Evolutionary conservation across 2,797 vertebrate species (phyloP).

Genomic region (Scolopax bukidnonensis): DNA sequence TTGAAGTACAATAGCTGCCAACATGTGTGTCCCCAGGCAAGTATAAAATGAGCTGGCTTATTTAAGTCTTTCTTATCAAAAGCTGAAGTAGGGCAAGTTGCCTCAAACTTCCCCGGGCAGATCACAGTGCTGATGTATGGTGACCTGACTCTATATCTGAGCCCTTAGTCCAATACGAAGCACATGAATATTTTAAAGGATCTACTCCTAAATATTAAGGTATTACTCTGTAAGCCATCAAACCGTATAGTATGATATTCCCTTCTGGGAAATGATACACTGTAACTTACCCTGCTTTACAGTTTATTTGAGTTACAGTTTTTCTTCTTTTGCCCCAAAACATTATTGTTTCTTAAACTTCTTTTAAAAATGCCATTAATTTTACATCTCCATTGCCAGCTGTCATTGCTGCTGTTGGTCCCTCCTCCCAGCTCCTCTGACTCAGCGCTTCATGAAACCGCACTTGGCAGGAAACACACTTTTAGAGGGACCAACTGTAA

Average conservation of each 20-base stretch:
- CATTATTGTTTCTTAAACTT: background rate
- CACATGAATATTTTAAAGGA: conserved; percentile 21
- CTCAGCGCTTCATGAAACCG: conserved; percentile 43
- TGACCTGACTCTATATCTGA: background rate
- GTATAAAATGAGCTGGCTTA: background rate
- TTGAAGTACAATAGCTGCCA: background rate
- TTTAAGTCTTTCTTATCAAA: background rate
- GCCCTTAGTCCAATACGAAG: background rate
- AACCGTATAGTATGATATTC: background rate
- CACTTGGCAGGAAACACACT: conserved; percentile 55
- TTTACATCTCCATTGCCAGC: background rate
- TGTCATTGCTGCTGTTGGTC: background rate
- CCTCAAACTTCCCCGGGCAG: background rate
- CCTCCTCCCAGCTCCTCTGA: conserved; percentile 44
- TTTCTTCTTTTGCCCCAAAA: background rate
- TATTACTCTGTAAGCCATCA: background rate
- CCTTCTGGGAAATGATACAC: background rate
- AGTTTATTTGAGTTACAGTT: background rate
- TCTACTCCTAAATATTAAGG: background rate
- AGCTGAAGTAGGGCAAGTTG: background rate
- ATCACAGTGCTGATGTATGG: background rate
- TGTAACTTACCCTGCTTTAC: background rate
- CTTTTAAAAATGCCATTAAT: background rate
- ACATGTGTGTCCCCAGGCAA: rapidly evolving
- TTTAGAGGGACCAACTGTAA: conserved; percentile 53